phyloP scores from a whole-genome alignment of 2,113 vertebrate genomes.

The Asarcornis scutulata region DNA sequence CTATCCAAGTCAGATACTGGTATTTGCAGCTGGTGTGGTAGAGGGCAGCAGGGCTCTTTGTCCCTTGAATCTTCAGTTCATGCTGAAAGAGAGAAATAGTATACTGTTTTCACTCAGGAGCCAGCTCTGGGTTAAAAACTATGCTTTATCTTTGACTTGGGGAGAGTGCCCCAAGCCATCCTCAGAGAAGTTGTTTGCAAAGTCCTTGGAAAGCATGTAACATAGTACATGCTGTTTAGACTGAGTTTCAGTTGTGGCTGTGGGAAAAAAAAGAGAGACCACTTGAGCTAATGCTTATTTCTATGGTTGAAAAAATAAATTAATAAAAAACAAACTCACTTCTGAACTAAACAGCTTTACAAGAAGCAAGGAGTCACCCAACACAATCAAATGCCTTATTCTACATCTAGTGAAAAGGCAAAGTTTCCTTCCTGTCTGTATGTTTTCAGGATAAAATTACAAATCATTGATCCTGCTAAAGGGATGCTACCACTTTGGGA shows the following conservation, averaged over 20 bases:
- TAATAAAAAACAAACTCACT: neutral
- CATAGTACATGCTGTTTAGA: neutral
- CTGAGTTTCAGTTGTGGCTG: neutral
- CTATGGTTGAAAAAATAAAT: neutral
- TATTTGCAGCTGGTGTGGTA: neutral
- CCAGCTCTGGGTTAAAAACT: neutral
- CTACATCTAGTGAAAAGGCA: neutral
- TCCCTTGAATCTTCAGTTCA: neutral
- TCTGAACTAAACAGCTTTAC: neutral
- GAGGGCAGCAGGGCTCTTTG: neutral
- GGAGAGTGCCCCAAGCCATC: neutral
- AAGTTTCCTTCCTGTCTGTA: neutral
- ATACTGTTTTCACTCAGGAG: neutral
- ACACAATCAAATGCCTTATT: neutral
- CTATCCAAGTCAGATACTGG: neutral
- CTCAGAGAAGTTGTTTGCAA: neutral
- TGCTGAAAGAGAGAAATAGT: neutral
- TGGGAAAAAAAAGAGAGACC: neutral
- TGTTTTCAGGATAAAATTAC: neutral
- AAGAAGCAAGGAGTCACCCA: neutral
- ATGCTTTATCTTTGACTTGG: neutral
- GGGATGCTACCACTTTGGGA: neutral
- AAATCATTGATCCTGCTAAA: neutral
- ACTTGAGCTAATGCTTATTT: neutral
- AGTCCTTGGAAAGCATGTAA: slow-evolving; percentile 11